Evolutionary conservation across 2,888 invertebrate species (phyloP), one percentile per base, ranked within the genome.

Genomic region (Drosophila bunnanda): DNA sequence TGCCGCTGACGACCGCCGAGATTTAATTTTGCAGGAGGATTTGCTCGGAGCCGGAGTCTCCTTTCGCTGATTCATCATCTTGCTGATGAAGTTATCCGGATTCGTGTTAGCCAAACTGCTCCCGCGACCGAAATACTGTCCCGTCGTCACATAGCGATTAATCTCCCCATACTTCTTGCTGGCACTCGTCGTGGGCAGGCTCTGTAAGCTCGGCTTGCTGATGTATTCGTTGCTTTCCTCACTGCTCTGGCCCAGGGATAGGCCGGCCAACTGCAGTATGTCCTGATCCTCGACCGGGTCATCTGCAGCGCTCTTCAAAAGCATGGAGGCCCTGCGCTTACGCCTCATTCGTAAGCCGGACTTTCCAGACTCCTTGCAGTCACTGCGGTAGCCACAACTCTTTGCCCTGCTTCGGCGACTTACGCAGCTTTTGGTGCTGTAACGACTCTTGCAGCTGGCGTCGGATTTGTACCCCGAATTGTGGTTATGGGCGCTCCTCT

Each of bases 381-480:
- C 91, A 56, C 91, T 91, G 46, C 91, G 91, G 75, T 91, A 91
- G 41, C 91, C 91, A 58, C 92, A 92, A 34, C 92, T 92, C 57
- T 92, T 92, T 20, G 92, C 91, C 13, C 92, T 89, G 79, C 94
- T 94, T 74, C 94, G 93, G 0, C 92, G 90, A 76, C 94, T 94
- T 70, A 93, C 93, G 86, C 94, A 94, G 52, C 94, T 94, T 91
- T 94, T 94, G 48, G 90, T 91, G 72, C 92, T 93, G 89, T 94
- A 94, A 65, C 94, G 94, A 82, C 94, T 94, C 89, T 94, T 94
- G 76, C 94, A 94, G 55, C 94, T 94, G 20, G 91, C 92, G 85
- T 94, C 94, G 78, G 94, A 94, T 90, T 94, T 94, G 79, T 94
- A 94, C 9, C 94, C 94, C 1, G 94, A 94, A 15, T 89, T 90